phyloP scores from a whole-genome alignment of 2,113 vertebrate species.

The Poecilia latipinna region DNA sequence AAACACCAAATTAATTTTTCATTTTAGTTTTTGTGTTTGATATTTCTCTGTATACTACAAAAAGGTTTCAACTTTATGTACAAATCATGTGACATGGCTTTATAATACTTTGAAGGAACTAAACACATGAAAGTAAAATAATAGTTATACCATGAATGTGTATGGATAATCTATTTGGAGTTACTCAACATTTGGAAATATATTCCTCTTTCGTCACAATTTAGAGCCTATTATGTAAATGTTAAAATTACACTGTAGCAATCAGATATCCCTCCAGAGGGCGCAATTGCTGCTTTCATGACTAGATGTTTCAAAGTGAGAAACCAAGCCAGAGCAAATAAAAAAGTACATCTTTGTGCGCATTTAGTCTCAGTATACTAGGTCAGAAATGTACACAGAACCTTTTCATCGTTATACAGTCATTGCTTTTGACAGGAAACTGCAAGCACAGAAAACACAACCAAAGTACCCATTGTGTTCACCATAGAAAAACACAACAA shows the following conservation, averaged over 20 bases:
- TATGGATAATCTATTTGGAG: slow-evolving; percentile 5
- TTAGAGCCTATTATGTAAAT: slow-evolving; percentile 13
- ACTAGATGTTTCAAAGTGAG: slow-evolving; percentile 44
- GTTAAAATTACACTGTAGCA: slow-evolving; percentile 2
- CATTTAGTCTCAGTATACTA: slow-evolving; percentile 74
- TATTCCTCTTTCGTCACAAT: neutral
- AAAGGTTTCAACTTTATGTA: slow-evolving; percentile 17
- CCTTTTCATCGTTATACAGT: slow-evolving; percentile 74
- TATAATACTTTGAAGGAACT: slow-evolving; percentile 2
- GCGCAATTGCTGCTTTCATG: slow-evolving; percentile 14
- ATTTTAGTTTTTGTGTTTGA: slow-evolving; percentile 17
- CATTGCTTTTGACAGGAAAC: slow-evolving; percentile 86
- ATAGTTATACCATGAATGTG: slow-evolving; percentile 8
- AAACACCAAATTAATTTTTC: neutral
- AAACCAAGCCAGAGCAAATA: slow-evolving; percentile 39
- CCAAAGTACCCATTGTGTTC: slow-evolving; percentile 85
- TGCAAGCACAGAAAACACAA: slow-evolving; percentile 88
- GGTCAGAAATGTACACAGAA: slow-evolving; percentile 82
- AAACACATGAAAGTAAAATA: neutral
- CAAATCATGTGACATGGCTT: slow-evolving; percentile 23
- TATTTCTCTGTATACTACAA: slow-evolving; percentile 3
- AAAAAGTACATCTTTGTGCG: slow-evolving; percentile 58
- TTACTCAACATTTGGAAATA: neutral
- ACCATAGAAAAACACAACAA: slow-evolving; percentile 90
- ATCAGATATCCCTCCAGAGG: slow-evolving; percentile 61